phyloP scores from a whole-genome alignment of 2,888 invertebrate genomes.

The Eristalis tenax region DNA sequence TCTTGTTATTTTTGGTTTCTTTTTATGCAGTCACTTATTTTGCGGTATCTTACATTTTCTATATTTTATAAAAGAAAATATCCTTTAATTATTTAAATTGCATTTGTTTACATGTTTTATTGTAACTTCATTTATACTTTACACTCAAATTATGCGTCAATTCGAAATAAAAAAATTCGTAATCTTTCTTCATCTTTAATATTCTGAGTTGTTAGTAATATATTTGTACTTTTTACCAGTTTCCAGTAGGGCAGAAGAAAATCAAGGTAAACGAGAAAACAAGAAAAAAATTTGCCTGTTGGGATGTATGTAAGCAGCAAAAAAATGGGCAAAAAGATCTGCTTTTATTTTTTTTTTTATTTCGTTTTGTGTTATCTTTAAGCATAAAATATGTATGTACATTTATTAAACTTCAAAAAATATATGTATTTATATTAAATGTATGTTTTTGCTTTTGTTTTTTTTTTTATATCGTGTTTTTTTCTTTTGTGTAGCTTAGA shows the following conservation, averaged over 20 bases:
- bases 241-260: slow-evolving; percentile 57
- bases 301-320: background rate
- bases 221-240: slow-evolving; percentile 72
- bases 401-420: slow-evolving; percentile 49
- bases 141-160: slow-evolving; percentile 43
- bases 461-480: slow-evolving; percentile 12
- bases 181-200: slow-evolving; percentile 53
- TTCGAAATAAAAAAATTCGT: slow-evolving; percentile 57
- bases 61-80: slow-evolving; percentile 62
- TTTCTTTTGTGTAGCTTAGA: slow-evolving; percentile 36
- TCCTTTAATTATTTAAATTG: slow-evolving; percentile 60
- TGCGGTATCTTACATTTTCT: slow-evolving; percentile 43
- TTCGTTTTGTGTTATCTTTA: slow-evolving; percentile 8
- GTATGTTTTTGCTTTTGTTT: slow-evolving; percentile 26
- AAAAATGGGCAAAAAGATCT: background rate
- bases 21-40: slow-evolving; percentile 40
- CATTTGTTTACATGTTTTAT: slow-evolving; percentile 54
- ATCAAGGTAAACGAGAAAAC: background rate
- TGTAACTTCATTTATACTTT: slow-evolving; percentile 65
- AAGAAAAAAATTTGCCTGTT: background rate
- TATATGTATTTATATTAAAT: slow-evolving; percentile 30
- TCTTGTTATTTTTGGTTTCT: slow-evolving; percentile 29
- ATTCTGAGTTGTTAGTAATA: slow-evolving; percentile 47
- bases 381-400: slow-evolving; percentile 53
- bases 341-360: background rate